phyloP scores from a whole-genome alignment of 2,797 vertebrate genomes.

The Ctenopoma multispine region DNA sequence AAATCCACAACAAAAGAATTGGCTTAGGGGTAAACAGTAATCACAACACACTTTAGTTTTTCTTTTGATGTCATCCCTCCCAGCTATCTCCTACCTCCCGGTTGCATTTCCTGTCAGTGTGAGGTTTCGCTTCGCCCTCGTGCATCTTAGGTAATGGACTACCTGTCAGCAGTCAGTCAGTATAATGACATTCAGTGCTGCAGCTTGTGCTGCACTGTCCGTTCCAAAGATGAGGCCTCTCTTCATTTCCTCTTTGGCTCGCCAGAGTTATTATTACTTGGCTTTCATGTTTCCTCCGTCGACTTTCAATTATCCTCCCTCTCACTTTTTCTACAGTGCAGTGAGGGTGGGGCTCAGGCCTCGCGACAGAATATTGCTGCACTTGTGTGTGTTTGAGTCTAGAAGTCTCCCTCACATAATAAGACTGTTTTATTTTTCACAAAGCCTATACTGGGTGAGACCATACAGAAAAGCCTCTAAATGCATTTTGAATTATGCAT shows the following conservation, averaged over 20 bases:
- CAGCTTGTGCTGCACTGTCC: conserved; percentile 54
- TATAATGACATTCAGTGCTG: conserved; percentile 70
- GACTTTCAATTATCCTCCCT: conserved; percentile 77
- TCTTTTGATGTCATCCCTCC: conserved; percentile 52
- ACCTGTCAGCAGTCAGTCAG: conserved; percentile 77
- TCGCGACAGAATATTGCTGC: conserved; percentile 8
- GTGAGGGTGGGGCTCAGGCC: background rate
- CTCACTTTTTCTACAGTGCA: conserved; percentile 27
- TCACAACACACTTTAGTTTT: conserved; percentile 57
- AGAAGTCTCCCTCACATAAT: conserved; percentile 31
- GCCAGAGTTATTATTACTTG: conserved; percentile 72
- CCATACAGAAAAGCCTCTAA: conserved; percentile 16
- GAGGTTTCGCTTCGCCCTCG: conserved; percentile 47
- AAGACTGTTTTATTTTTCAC: conserved; percentile 27
- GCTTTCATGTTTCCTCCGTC: conserved; percentile 68
- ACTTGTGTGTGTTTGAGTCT: conserved; percentile 28
- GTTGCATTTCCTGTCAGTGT: conserved; percentile 64
- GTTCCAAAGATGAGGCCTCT: conserved; percentile 69
- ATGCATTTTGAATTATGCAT: conserved; percentile 23
- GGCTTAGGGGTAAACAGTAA: conserved; percentile 42
- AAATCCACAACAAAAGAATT: conserved; percentile 47
- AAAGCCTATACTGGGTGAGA: background rate
- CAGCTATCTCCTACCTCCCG: conserved; percentile 30
- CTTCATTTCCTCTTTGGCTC: conserved; percentile 79
- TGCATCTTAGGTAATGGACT: conserved; percentile 75